Conservation (phyloP, 2,888 invertebrate species). For the Physocephala rufipes region DNA sequence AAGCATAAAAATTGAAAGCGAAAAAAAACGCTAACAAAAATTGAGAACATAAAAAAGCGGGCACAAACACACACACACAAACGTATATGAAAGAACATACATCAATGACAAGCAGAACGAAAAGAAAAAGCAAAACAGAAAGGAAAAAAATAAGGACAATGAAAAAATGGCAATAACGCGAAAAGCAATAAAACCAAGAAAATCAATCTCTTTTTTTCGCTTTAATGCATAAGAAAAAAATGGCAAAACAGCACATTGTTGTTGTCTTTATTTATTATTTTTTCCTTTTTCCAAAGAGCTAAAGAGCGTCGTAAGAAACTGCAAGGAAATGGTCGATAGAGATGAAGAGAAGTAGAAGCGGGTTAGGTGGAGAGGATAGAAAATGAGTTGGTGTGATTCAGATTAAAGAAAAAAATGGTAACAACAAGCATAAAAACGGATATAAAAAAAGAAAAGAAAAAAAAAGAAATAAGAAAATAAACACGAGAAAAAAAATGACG, state of each 20-base stretch:
- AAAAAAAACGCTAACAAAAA: too few relatives aligned
- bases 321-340: slow-evolving; percentile 36
- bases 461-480: slow-evolving; percentile 37
- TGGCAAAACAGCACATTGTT: slow-evolving; percentile 47
- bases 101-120: neutral
- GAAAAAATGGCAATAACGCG: slow-evolving; percentile 23
- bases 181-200: slow-evolving; percentile 33
- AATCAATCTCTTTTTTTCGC: slow-evolving; percentile 32
- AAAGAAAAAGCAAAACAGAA: slow-evolving; percentile 6
- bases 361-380: slow-evolving; percentile 34
- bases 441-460: slow-evolving; percentile 20
- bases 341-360: slow-evolving; percentile 25
- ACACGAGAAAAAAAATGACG: slow-evolving; percentile 26
- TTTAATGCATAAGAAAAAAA: slow-evolving; percentile 48
- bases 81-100: neutral
- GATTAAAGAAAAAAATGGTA: slow-evolving; percentile 18
- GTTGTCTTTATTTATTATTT: neutral
- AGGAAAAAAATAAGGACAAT: neutral
- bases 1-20: too few relatives aligned
- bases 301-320: slow-evolving; percentile 36
- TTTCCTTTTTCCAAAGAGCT: slow-evolving; percentile 21
- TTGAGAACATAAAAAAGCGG: neutral
- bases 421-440: slow-evolving; percentile 34
- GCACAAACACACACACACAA: neutral
- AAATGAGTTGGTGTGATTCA: neutral